phyloP scores from a whole-genome alignment of 1,140 invertebrate genomes.

The Drosophila sturtevanti region DNA sequence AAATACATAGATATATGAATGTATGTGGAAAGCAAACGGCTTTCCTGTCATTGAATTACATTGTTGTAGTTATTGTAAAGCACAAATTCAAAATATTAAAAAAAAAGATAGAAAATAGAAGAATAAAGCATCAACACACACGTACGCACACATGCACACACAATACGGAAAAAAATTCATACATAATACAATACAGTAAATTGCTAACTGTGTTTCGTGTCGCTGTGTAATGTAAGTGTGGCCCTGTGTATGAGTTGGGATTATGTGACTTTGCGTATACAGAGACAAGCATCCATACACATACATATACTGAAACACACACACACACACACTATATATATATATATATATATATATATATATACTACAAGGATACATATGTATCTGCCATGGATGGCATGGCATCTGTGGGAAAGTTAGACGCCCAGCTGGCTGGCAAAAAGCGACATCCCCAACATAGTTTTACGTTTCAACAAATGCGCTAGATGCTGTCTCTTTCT shows the following conservation, averaged over 20 bases:
- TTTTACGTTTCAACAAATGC: constrained; percentile 46
- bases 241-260: constrained; percentile 26
- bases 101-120: constrained; percentile 29
- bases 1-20: background rate
- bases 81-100: constrained; percentile 29
- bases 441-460: constrained; percentile 47
- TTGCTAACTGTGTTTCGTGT: constrained; percentile 54
- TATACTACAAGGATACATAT: constrained; percentile 10
- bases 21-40: background rate
- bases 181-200: constrained; percentile 62
- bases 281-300: constrained; percentile 16
- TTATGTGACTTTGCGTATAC: constrained; percentile 57
- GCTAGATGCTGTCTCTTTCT: constrained; percentile 12
- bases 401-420: constrained; percentile 27
- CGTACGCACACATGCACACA: background rate
- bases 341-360: constrained; percentile 13
- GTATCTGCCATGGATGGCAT: constrained; percentile 5
- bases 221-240: constrained; percentile 5
- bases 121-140: constrained; percentile 39
- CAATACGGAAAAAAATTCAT: constrained; percentile 34
- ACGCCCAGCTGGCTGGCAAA: constrained; percentile 66
- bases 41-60: constrained; percentile 21
- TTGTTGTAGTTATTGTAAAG: background rate
- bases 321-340: constrained; percentile 20
- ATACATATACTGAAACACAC: no score